Evolutionary conservation across 2,113 vertebrate genomes (phyloP).

Genomic region (Pheucticus melanocephalus): DNA sequence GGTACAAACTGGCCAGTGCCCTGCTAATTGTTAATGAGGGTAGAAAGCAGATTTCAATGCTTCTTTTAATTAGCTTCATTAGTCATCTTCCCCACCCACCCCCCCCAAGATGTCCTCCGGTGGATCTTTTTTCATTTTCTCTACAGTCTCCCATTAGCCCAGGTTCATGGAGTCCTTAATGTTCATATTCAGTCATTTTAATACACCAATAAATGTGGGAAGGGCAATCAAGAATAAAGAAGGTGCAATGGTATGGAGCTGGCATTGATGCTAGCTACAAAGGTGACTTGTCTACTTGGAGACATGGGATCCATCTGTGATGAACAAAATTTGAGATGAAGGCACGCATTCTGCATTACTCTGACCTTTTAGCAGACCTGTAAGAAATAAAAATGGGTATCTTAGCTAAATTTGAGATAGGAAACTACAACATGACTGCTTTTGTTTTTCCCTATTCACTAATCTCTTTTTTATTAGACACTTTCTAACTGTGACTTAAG

Average conservation of each 20-base stretch:
- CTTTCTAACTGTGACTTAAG: slow-evolving; percentile 71
- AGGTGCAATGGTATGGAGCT: slow-evolving; percentile 83
- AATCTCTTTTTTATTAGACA: slow-evolving; percentile 72
- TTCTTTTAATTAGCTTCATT: slow-evolving; percentile 89
- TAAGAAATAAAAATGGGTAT: slow-evolving; percentile 78
- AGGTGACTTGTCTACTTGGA: slow-evolving; percentile 87
- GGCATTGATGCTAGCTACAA: slow-evolving; percentile 85
- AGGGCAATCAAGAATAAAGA: slow-evolving; percentile 85
- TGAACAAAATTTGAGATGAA: slow-evolving; percentile 97
- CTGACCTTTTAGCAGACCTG: slow-evolving; percentile 96
- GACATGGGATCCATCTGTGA: slow-evolving; percentile 87
- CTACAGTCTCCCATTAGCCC: slow-evolving; percentile 84
- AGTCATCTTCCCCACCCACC: slow-evolving; percentile 79
- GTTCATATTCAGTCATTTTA: slow-evolving; percentile 86
- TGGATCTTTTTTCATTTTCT: slow-evolving; percentile 80
- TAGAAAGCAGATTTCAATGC: slow-evolving; percentile 87
- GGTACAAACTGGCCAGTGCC: slow-evolving; percentile 85
- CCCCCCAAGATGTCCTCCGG: slow-evolving; percentile 77
- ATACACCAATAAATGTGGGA: slow-evolving; percentile 87
- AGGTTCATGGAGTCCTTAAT: slow-evolving; percentile 88
- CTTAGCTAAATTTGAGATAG: slow-evolving; percentile 75
- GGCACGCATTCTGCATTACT: slow-evolving; percentile 94
- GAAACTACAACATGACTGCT: slow-evolving; percentile 67
- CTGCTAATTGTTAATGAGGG: slow-evolving; percentile 89
- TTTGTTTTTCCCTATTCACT: slow-evolving; percentile 58